Base-by-base conservation (phyloP, 2,888 invertebrate genomes). In the Caradrina clavipalpis region DNA sequence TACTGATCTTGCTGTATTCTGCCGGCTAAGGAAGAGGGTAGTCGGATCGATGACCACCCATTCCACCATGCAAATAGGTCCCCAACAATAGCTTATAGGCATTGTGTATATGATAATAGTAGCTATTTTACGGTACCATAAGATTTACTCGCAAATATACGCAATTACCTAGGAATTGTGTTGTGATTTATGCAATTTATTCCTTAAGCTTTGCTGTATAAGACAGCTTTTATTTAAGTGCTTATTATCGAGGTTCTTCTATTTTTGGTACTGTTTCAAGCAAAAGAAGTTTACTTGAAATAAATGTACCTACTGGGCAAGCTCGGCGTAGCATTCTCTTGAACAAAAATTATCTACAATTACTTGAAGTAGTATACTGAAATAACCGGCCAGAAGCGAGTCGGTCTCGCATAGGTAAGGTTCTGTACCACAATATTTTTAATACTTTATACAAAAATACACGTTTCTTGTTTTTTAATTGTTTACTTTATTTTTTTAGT, bases 41-140 rank as follows among this genome's bases (percentile, higher is more conserved):
- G 19, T 19, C 50, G 65, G 76, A 78, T 86, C 84, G 80, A 86
- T 83, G 80, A 58, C 26, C 73, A 59, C 31, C 76, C 65, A 75
- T 76, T 69, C 71, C 63, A 57, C 75, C 76, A 83, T 73, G 77
- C 81, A 85, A 86, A 83, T 83, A 78, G 76, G 63, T 71, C 73
- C 63, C 70, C 62, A 47, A 78, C 75, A 73, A 82, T 69, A 69
- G 78, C 62, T 71, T 66, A 69, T 70, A 78, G 73, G 70, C 78
- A 78, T 73, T 77, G 76, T 78, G 74, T 68, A 69, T 69, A 76
- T 73, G 69, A 79, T 82, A 79, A 78, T 79, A 79, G 65, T 10
- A 19, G 57, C 62, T 60, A 67, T 66, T 76, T 74, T 80, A 78
- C 67, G 69, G 56, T 45, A 73, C 63, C 59, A 54, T 60, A 47